Percentiles rank a stretch among this genome's conserved stretches.
phyloP scores from a whole-genome alignment of 2,113 vertebrate genomes.

The Bolborhynchus lineola region DNA sequence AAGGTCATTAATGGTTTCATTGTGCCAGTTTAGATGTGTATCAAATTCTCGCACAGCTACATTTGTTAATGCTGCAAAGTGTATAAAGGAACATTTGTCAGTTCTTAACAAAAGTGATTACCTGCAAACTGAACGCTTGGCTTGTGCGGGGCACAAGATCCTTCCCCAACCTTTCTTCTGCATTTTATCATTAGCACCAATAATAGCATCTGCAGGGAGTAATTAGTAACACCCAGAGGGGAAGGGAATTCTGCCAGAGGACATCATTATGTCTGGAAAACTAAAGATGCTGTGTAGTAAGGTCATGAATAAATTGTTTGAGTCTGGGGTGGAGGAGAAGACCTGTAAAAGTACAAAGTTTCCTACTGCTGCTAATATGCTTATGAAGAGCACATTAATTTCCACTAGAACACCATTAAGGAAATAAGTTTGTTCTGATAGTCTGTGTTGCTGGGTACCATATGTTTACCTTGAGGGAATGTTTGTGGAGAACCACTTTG shows the following conservation, averaged over 20 bases:
- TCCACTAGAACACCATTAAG: slow-evolving; percentile 34
- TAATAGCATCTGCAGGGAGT: slow-evolving; percentile 79
- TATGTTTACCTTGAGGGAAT: slow-evolving; percentile 64
- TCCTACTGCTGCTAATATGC: neutral
- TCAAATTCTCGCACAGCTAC: neutral
- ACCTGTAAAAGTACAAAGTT: neutral
- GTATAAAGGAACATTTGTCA: neutral
- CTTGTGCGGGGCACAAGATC: neutral
- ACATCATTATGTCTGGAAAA: slow-evolving; percentile 56
- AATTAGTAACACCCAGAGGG: slow-evolving; percentile 84
- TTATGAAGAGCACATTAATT: neutral
- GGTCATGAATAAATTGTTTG: slow-evolving; percentile 67
- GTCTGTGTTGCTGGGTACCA: slow-evolving; percentile 42
- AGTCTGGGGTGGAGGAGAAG: neutral
- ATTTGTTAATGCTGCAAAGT: neutral
- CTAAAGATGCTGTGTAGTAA: slow-evolving; percentile 47
- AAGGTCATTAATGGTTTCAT: neutral
- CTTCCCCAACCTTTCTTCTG: slow-evolving; percentile 34
- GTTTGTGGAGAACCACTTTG: slow-evolving; percentile 30
- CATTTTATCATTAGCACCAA: slow-evolving; percentile 51
- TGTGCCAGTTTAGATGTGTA: neutral
- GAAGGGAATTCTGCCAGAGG: slow-evolving; percentile 65
- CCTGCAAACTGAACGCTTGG: neutral
- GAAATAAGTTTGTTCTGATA: slow-evolving; percentile 34
- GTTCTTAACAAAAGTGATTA: neutral